Base-by-base conservation (phyloP, 2,797 vertebrate species). In the Decapterus maruadsi region DNA sequence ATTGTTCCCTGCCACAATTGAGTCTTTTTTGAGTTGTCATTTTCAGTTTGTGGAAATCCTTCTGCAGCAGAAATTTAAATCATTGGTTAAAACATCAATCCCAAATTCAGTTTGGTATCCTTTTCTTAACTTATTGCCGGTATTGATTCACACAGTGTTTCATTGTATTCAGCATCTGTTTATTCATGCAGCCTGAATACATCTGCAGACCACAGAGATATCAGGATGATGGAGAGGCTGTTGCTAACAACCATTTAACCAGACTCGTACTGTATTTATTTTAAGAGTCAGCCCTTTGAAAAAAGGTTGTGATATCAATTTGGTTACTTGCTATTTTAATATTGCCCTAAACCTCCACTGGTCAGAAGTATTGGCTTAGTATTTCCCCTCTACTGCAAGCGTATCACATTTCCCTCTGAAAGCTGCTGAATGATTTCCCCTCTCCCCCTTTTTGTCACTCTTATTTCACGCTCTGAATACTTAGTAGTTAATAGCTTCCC, bases 391-490 rank as follows among this genome's bases (percentile, higher is more conserved):
- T 54, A 88, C 86, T 91, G 92, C 92, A 87, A 81, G 84, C 77
- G 57, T 90, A 85, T 93, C 86, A 77, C 90, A 80, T 87, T 91
- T 87, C 89, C 81, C 78, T 89, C 79, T 91, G 87, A 87, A 91
- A 93, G 90, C 89, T 77, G 88, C 89, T 93, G 90, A 93, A 94
- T 92, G 90, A 93, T 94, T 93, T 87, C 83, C 86, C 88, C 87
- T 89, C 90, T 87, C 86, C 87, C 89, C 90, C 89, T 92, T 94
- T 94, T 93, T 90, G 91, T 94, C 93, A 92, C 90, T 93, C 89
- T 94, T 94, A 94, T 95, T 95, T 95, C 93, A 95, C 87, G 91
- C 95, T 95, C 94, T 94, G 92, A 94, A 95, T 94, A 95, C 90
- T 93, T 90, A 88, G 91, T 93, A 88, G 90, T 93, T 95, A 94